Conservation (phyloP, 2,888 invertebrate genomes). For the Drosophila leonis region DNA sequence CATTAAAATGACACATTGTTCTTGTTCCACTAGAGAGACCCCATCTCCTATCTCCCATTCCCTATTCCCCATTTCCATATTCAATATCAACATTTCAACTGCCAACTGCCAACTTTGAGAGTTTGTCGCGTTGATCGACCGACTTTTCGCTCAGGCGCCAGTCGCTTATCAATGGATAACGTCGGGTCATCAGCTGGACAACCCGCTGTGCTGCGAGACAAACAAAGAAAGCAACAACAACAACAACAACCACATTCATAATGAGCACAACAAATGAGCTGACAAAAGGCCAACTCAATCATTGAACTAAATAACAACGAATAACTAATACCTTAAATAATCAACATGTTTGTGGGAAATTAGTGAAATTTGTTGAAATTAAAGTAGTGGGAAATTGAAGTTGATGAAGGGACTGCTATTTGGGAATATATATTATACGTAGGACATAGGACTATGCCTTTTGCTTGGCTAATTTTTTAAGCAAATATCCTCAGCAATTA, state of each 20-base stretch:
- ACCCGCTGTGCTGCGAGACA: slow-evolving; percentile 57
- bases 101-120: slow-evolving; percentile 1
- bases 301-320: background rate
- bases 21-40: background rate
- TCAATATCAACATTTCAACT: slow-evolving; percentile 9
- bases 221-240: slow-evolving; percentile 12
- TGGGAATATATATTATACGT: too few relatives aligned
- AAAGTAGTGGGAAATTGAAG: background rate
- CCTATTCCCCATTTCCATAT: slow-evolving; percentile 9
- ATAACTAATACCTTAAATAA: background rate
- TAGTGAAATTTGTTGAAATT: background rate
- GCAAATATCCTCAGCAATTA: background rate
- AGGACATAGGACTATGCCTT: background rate
- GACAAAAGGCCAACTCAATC: slow-evolving; percentile 49
- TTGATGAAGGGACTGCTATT: too few relatives aligned
- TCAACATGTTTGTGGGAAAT: background rate
- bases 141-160: slow-evolving; percentile 52
- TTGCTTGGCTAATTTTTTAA: too few relatives aligned
- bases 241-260: slow-evolving; percentile 22
- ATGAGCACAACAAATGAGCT: slow-evolving; percentile 58
- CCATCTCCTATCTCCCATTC: background rate
- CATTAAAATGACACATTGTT: slow-evolving; percentile 79
- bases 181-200: slow-evolving; percentile 53
- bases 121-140: slow-evolving; percentile 17
- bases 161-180: slow-evolving; percentile 55